Evolutionary conservation across 1,140 invertebrate genomes (phyloP).

Genomic region (Lepidostoma basale): DNA sequence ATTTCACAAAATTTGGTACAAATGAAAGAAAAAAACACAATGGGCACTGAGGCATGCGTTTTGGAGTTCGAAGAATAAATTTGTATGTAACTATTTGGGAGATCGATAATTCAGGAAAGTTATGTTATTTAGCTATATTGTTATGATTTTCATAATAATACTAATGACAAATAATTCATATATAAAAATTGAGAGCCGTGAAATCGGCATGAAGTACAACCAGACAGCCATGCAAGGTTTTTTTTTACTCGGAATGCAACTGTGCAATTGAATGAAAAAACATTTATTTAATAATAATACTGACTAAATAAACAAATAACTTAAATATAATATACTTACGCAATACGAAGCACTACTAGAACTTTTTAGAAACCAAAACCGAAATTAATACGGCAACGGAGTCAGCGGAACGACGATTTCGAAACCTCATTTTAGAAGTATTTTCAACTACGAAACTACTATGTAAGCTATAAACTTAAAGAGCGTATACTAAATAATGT

Average conservation of each 20-base stretch:
- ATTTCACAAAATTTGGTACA: too few species aligned
- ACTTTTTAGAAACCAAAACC: slow-evolving; percentile 3
- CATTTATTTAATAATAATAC: background rate
- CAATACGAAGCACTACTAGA: background rate
- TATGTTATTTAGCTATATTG: too few species aligned
- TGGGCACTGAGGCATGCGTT: too few species aligned
- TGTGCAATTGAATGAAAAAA: slow-evolving; percentile 1
- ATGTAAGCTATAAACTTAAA: background rate
- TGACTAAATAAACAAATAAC: too few species aligned
- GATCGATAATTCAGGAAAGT: too few species aligned
- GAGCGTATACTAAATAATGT: background rate
- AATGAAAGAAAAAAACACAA: too few species aligned
- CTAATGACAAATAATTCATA: background rate
- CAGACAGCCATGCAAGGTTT: slow-evolving; percentile 20
- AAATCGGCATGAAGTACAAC: slow-evolving; percentile 1
- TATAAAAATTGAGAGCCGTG: background rate
- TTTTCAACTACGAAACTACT: background rate
- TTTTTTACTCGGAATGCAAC: background rate
- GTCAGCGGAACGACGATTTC: slow-evolving; percentile 9
- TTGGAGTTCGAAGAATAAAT: too few species aligned
- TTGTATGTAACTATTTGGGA: too few species aligned
- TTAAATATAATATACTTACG: background rate
- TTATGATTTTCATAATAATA: too few species aligned
- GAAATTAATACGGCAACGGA: slow-evolving; percentile 4
- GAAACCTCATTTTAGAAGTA: slow-evolving; percentile 2